A percentile compares a stretch with the other conserved stretches of the same genome.
phyloP scores from a whole-genome alignment of 2,797 vertebrate genomes.

The Protosalanx chinensis region DNA sequence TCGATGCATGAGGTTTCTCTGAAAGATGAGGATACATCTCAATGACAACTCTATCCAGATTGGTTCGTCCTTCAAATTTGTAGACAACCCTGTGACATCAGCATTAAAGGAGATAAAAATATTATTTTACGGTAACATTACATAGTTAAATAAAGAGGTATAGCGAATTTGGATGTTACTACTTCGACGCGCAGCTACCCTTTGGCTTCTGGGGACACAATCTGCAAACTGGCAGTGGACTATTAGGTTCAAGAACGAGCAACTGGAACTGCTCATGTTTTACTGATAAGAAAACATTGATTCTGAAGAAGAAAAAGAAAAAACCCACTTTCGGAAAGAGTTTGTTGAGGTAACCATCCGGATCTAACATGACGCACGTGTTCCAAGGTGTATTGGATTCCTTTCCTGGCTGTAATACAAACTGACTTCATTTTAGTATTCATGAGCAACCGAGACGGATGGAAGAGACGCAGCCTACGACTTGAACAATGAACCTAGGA shows the following conservation, averaged over 20 bases:
- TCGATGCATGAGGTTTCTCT: neutral
- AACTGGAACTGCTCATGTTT: neutral
- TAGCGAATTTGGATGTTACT: neutral
- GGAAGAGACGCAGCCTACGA: neutral
- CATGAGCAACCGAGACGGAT: slow-evolving; percentile 3
- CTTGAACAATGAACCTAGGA: neutral
- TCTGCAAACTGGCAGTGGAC: neutral
- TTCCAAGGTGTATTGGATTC: slow-evolving; percentile 1
- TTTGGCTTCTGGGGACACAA: too few species aligned
- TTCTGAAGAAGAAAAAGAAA: neutral
- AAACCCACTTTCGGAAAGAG: neutral
- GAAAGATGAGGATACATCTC: too few species aligned
- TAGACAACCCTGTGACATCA: too few species aligned
- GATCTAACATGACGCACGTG: neutral
- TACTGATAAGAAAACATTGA: neutral
- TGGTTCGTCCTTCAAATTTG: neutral
- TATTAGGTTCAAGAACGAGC: neutral
- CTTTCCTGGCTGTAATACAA: neutral
- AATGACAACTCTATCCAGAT: neutral
- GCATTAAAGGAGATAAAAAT: too few species aligned
- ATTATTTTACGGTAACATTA: neutral
- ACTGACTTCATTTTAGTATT: slow-evolving; percentile 5
- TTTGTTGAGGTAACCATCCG: neutral
- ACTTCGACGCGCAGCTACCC: neutral
- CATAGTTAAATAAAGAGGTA: neutral